Base-by-base conservation (phyloP, 1,140 invertebrate species). In the Neodiprion fabricii region DNA sequence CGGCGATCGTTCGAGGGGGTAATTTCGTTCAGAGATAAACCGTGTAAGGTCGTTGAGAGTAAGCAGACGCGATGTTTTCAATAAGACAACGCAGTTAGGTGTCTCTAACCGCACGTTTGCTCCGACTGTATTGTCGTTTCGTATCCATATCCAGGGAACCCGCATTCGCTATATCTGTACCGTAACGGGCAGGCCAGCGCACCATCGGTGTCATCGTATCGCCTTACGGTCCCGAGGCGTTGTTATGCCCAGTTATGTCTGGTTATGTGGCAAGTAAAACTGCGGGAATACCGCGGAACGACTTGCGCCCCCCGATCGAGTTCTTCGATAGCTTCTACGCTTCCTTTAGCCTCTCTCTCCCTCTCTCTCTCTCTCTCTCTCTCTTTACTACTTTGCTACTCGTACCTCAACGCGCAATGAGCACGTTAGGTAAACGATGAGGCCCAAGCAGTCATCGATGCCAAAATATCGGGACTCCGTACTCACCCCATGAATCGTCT, bases 21-120 rank as follows among this genome's bases (percentile, higher is more conserved):
- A 77, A 82, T 84, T 80, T 75, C 74, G 75, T 79, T 81, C 83
- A 83, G 82, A 78, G 82, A 83, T 79, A 82, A 85, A 78, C 28
- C 77, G 79, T 72, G 70, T 76, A 65, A 73, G 73, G 77, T 77
- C 76, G 75, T 67, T 77, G 50, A 17, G 65, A 28, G 75, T 72
- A 76, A 82, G 75, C 78, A 77, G 80, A 81, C 76, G 81, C 79
- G 82, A 84, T 80, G 79, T 85, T 85, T 61, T 86, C 84, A 86
- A 86, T 86, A 83, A 85, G 80, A 83, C 74, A 66, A 72, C 74
- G 80, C 80, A 80, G 82, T 85, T 85, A 79, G 78, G 40, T 61
- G 83, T 84, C 83, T 83, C 72, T 75, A 81, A 83, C 79, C 79
- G 78, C 75, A 71, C 72, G 79, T 75, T 77, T 76, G 75, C 70